Conservation (phyloP, 2,113 vertebrate species). For the Xenus cinereus region DNA sequence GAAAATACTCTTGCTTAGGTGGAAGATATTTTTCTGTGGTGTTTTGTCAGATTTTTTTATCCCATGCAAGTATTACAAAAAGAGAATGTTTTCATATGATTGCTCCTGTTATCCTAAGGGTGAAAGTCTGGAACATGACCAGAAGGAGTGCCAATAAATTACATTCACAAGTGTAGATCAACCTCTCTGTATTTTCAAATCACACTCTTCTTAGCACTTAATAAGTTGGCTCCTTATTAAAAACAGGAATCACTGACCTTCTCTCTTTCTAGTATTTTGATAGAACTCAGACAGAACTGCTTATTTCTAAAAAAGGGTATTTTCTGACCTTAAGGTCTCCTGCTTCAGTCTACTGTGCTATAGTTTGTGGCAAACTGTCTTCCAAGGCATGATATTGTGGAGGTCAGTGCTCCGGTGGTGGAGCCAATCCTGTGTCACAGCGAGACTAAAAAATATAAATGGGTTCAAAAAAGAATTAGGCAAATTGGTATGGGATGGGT, state of each 20-base stretch:
- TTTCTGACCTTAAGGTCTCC: not conserved
- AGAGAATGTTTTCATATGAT: not conserved
- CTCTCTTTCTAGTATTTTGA: not conserved
- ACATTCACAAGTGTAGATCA: not conserved
- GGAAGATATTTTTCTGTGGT: not conserved
- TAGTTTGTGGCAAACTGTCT: not conserved
- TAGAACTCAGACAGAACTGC: not conserved
- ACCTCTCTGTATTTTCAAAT: not conserved
- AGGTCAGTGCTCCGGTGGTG: not conserved
- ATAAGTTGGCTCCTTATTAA: not conserved
- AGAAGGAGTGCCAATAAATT: not conserved
- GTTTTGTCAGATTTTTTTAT: not conserved
- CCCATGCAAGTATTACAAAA: not conserved
- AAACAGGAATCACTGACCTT: not conserved
- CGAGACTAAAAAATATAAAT: not conserved
- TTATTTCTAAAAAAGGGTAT: not conserved
- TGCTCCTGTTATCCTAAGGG: not conserved
- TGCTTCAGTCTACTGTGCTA: not conserved
- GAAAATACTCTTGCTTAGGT: not conserved
- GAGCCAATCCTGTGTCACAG: not conserved
- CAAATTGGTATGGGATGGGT: not conserved
- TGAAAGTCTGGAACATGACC: not conserved
- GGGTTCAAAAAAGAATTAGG: not conserved
- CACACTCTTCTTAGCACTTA: not conserved
- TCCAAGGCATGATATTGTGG: not conserved